A percentile compares a stretch with the other conserved stretches of the same genome.
Evolutionary conservation across 37 sponge, comb jelly and placozoan species (phyloP).

Genomic region (Halichondria panicea): DNA sequence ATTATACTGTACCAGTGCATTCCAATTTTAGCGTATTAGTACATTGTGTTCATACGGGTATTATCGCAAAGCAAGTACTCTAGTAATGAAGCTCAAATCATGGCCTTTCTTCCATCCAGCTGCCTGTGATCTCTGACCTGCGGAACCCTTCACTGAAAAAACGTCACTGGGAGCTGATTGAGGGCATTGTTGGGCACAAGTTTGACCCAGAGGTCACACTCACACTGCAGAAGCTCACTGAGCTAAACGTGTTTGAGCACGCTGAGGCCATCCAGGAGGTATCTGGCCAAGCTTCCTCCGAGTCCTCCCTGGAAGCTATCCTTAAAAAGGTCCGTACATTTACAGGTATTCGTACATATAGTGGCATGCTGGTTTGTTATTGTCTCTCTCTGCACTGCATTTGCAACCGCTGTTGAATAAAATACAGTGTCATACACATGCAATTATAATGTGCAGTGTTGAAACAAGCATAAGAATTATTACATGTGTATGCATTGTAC

Average conservation of each 20-base stretch:
- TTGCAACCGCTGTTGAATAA: no score
- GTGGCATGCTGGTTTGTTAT: background rate
- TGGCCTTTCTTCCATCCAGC: constrained; percentile 2
- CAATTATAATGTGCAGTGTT: background rate
- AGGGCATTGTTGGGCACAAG: constrained; percentile 77
- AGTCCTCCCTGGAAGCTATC: constrained; percentile 92
- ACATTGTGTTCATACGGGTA: background rate
- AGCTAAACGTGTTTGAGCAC: constrained; percentile 81
- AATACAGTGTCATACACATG: background rate
- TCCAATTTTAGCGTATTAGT: background rate
- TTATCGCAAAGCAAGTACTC: background rate
- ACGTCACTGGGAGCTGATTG: constrained; percentile 93
- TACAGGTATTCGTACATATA: background rate
- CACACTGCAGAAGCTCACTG: constrained; percentile 70
- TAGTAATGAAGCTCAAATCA: background rate
- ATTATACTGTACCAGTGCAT: background rate
- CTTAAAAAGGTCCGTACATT: constrained; percentile 72
- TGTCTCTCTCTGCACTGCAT: background rate
- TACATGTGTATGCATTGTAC: background rate
- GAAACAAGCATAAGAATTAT: background rate
- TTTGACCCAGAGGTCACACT: constrained; percentile 74
- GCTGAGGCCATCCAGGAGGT: constrained; percentile 93
- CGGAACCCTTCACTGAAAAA: constrained; percentile 89
- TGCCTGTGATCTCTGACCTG: constrained; percentile 89
- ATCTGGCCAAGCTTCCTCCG: constrained; percentile 96